Base-by-base conservation (phyloP, 2,797 vertebrate genomes). In the Platalea minor region DNA sequence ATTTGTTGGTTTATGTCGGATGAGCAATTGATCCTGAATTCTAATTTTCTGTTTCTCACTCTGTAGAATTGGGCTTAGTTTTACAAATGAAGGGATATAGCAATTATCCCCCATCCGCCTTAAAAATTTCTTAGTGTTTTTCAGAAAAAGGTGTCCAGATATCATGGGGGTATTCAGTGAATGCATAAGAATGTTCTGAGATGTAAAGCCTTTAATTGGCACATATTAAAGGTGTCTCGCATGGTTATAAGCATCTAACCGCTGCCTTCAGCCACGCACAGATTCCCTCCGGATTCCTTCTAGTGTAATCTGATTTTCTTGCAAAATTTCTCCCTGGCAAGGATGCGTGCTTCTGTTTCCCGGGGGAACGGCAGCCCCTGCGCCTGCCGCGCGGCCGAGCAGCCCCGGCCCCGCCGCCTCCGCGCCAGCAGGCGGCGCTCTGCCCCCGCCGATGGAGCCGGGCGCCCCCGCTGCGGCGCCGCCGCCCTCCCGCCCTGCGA, bases 391-490 rank as follows among this genome's bases (percentile, higher is more conserved):
- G 5, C 15, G 51, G 59, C 26, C 1, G 4, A 53, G 10, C 33
- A 11, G 57, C 15, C 5, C 37, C 37, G 37, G 37, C 31, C 8
- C 28, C 39, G 35, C 53, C 11, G 21, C 50, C 18, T 10, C 33
- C 33, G 6, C 1, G 53, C 26, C 89, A 17, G 89, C 77, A 92
- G 77, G 91, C 13, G 81, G 87, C 91, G 81, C 93, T 93, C n/a
- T 17, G 69, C 0, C 28, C 50, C 83, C 68, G 72, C 88, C 21
- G 53, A 72, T 76, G 69, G 23, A 13, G 61, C 23, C 11, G 17
- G 45, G 24, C 9, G 20, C 28, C 29, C 46, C 29, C 33, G 2
- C 25, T 8, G 33, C 46, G 4, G 17, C n/a, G 28, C 5, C 12
- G n/a, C 12, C 48, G 17, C 24, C 25, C 37, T 28, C 41, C 33